phyloP scores from a whole-genome alignment of 2,888 invertebrate genomes.

The Archaeoteleia sp. region DNA sequence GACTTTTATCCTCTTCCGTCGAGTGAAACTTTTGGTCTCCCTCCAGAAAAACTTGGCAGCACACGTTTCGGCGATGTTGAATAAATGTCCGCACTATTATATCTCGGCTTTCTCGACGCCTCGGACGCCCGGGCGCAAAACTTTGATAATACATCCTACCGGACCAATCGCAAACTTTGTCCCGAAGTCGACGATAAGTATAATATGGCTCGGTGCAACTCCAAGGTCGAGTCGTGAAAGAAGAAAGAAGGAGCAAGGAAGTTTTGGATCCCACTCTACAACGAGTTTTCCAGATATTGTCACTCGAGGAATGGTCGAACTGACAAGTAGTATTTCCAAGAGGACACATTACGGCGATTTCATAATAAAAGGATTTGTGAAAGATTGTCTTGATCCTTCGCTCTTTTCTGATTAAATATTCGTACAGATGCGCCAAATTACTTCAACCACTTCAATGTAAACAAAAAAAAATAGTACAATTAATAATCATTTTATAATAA shows the following conservation, averaged over 20 bases:
- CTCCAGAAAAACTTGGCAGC: constrained; percentile 71
- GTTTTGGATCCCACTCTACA: constrained; percentile 17
- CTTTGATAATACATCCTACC: constrained; percentile 66
- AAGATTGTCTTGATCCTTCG: no score
- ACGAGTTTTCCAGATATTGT: not conserved
- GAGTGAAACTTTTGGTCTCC: constrained; percentile 67
- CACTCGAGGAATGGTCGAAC: not conserved
- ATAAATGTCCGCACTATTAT: constrained; percentile 70
- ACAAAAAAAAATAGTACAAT: constrained; percentile 10
- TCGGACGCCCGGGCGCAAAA: constrained; percentile 54
- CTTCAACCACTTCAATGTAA: no score
- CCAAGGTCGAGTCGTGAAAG: constrained; percentile 34
- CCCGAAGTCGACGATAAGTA: constrained; percentile 47
- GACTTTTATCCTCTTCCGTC: constrained; percentile 15
- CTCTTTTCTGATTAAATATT: not conserved
- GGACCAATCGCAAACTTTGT: constrained; percentile 58
- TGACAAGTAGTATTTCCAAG: not conserved
- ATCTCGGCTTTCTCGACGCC: constrained; percentile 50
- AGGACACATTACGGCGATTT: not conserved
- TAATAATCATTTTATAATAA: not conserved
- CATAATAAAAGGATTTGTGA: no score
- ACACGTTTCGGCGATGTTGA: constrained; percentile 64
- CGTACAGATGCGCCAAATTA: no score
- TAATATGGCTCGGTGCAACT: constrained; percentile 49
- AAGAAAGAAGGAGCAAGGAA: constrained; percentile 8